Evolutionary conservation across 2,888 invertebrate genomes (phyloP).

Genomic region (Malthinus seriepunctatus): DNA sequence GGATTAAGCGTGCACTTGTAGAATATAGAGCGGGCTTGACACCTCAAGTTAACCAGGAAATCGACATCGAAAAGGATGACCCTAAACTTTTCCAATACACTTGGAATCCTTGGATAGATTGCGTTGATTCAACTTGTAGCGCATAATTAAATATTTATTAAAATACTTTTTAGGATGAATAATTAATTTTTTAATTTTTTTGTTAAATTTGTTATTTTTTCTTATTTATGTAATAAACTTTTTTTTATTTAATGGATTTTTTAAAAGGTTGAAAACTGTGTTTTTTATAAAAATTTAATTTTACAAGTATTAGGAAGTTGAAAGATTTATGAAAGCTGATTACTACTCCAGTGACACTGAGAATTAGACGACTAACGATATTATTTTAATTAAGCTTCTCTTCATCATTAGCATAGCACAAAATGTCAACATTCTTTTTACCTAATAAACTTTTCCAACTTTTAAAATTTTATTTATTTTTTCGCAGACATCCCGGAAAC

Average conservation of each 20-base stretch:
- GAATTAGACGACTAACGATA: constrained; percentile 6
- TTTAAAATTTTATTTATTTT: too few species aligned
- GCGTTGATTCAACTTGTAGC: constrained; percentile 41
- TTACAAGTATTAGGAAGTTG: not conserved
- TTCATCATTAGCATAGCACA: constrained; percentile 1
- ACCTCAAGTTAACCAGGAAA: constrained; percentile 59
- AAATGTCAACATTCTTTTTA: not conserved
- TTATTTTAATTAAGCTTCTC: constrained; percentile 15
- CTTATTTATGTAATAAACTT: not conserved
- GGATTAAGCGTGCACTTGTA: constrained; percentile 57
- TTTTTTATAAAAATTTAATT: constrained; percentile 7
- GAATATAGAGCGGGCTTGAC: constrained; percentile 59
- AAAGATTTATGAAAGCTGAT: constrained; percentile 14
- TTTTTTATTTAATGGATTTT: not conserved
- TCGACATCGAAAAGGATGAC: constrained; percentile 64
- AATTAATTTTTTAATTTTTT: not conserved
- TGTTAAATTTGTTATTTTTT: not conserved
- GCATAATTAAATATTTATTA: constrained; percentile 27
- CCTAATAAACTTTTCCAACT: too few species aligned
- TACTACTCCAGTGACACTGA: constrained; percentile 7
- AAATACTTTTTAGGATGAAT: constrained; percentile 5
- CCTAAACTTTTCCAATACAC: constrained; percentile 72
- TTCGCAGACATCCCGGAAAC: too few species aligned
- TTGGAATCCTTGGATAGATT: constrained; percentile 70
- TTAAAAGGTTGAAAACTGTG: not conserved